Evolutionary conservation across 92 coral and sea anemone species (phyloP).

Genomic region (Virgularia gustaviana): DNA sequence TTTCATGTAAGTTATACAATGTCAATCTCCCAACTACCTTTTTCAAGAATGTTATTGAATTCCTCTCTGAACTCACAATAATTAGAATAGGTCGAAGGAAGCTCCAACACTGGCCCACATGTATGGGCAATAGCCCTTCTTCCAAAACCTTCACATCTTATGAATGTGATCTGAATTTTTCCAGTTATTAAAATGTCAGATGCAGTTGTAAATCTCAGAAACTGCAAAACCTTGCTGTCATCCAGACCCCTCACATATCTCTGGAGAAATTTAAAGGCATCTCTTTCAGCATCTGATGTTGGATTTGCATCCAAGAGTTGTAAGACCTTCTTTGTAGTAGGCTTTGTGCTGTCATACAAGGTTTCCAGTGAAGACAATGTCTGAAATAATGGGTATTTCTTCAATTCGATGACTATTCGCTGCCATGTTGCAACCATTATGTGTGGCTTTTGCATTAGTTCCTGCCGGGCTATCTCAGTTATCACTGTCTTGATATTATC

Average conservation of each 20-base stretch:
- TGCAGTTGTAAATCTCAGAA: slow-evolving; percentile 54
- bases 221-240: slow-evolving; percentile 18
- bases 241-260: slow-evolving; percentile 19
- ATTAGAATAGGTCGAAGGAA: slow-evolving; percentile 51
- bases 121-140: slow-evolving; percentile 50
- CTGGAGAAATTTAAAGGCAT: slow-evolving; percentile 17
- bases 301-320: slow-evolving; percentile 18
- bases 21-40: slow-evolving; percentile 19
- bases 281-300: slow-evolving; percentile 20
- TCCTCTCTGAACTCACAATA: slow-evolving; percentile 37
- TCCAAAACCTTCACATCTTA: slow-evolving; percentile 31
- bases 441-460: slow-evolving; percentile 43
- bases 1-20: slow-evolving; percentile 7
- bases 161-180: slow-evolving; percentile 37
- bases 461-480: slow-evolving; percentile 31
- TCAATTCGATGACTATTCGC: slow-evolving; percentile 10
- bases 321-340: slow-evolving; percentile 39
- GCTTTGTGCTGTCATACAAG: slow-evolving; percentile 10
- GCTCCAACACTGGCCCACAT: slow-evolving; percentile 50
- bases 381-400: slow-evolving; percentile 26
- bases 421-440: slow-evolving; percentile 41
- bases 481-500: slow-evolving; percentile 36
- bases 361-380: neutral
- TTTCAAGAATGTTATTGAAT: slow-evolving; percentile 17
- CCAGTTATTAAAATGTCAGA: slow-evolving; percentile 34